A percentile compares a stretch with the other conserved stretches of the same genome.
Evolutionary conservation across 2,888 invertebrate genomes (phyloP).

Genomic region (Nomada flava): DNA sequence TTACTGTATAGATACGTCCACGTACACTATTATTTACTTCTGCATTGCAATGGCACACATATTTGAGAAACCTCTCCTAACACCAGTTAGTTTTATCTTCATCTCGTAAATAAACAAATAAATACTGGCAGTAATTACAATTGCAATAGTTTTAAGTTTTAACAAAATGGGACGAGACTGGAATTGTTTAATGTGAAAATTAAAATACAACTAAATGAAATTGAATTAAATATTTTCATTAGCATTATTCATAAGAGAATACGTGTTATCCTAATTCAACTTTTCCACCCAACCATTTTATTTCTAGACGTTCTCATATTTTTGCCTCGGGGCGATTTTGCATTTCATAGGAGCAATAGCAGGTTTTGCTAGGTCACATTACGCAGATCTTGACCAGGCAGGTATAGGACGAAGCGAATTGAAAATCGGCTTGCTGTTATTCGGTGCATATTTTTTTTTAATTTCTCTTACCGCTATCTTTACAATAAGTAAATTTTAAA

Average conservation of each 20-base stretch:
- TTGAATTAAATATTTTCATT: too few relatives aligned
- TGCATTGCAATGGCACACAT: conserved; percentile 67
- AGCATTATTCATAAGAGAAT: too few relatives aligned
- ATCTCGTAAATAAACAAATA: neutral
- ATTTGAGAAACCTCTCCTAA: conserved; percentile 65
- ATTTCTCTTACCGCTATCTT: neutral
- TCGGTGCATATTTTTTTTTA: conserved; percentile 42
- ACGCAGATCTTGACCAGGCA: conserved; percentile 42
- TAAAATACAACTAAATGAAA: too few relatives aligned
- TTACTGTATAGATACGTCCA: conserved; percentile 73
- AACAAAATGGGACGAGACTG: too few relatives aligned
- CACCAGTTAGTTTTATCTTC: conserved; percentile 55
- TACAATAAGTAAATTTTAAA: neutral
- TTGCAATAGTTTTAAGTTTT: too few relatives aligned
- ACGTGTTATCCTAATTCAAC: too few relatives aligned
- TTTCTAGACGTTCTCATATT: conserved; percentile 66
- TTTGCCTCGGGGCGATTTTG: conserved; percentile 64
- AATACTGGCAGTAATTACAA: neutral
- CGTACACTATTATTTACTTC: conserved; percentile 69
- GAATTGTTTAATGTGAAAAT: too few relatives aligned
- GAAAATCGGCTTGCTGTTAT: conserved; percentile 61
- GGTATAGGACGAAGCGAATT: conserved; percentile 58
- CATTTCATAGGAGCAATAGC: conserved; percentile 66
- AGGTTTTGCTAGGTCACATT: conserved; percentile 60
- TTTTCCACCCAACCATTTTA: neutral